Evolutionary conservation across 1,140 invertebrate species (phyloP).

Genomic region (Gonatopus flavifemur): DNA sequence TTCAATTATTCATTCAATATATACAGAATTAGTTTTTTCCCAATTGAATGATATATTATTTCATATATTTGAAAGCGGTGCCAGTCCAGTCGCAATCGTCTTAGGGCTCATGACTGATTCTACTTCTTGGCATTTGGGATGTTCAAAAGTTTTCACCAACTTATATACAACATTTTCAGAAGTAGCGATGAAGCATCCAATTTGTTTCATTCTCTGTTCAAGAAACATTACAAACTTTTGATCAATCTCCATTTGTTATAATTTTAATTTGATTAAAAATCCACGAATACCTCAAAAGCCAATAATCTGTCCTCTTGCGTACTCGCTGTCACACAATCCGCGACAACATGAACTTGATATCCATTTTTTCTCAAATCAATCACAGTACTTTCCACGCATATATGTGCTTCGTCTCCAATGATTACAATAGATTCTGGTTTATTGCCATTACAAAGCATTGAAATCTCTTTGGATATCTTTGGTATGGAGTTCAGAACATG

Average conservation of each 20-base stretch:
- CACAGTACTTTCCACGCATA: constrained; percentile 86
- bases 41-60: too few species aligned
- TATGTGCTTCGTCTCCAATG: constrained; percentile 87
- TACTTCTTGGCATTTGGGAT: constrained; percentile 75
- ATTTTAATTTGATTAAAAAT: not conserved
- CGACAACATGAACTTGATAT: constrained; percentile 79
- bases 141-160: constrained; percentile 70
- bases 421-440: constrained; percentile 67
- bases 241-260: constrained; percentile 1
- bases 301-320: constrained; percentile 68
- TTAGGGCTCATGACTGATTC: constrained; percentile 66
- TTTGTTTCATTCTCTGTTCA: constrained; percentile 71
- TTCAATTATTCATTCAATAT: too few species aligned
- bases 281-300: constrained; percentile 64
- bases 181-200: constrained; percentile 78
- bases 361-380: constrained; percentile 74
- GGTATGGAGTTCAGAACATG: not conserved
- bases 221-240: too few species aligned
- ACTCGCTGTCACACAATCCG: constrained; percentile 81
- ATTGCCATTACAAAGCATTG: constrained; percentile 34
- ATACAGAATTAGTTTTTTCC: too few species aligned
- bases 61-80: constrained; percentile 28
- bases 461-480: constrained; percentile 36
- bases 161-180: constrained; percentile 80
- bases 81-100: constrained; percentile 64